phyloP scores from a whole-genome alignment of 2,797 vertebrate genomes.

The Erethizon dorsatum region DNA sequence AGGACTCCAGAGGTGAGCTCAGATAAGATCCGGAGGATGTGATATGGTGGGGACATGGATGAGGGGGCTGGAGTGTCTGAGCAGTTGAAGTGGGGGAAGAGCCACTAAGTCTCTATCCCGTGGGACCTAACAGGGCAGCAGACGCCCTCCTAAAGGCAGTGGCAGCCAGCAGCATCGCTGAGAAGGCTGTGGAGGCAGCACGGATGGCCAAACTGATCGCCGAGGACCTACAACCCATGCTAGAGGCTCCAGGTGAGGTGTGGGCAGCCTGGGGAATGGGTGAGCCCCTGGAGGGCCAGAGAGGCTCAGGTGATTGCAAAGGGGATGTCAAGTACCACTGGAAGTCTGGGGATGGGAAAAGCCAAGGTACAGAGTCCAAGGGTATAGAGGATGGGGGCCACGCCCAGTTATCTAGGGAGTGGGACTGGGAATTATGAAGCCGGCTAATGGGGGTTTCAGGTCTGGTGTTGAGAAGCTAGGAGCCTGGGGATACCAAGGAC shows the following conservation, averaged over 20 bases:
- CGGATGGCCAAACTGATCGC: constrained; percentile 88
- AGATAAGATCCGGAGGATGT: neutral
- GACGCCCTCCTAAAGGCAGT: constrained; percentile 89
- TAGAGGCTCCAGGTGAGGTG: constrained; percentile 87
- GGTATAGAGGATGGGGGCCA: neutral
- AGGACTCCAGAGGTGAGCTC: constrained; percentile 5
- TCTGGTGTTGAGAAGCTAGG: neutral
- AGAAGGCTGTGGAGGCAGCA: constrained; percentile 89
- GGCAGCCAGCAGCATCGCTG: constrained; percentile 86
- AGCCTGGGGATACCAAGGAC: neutral
- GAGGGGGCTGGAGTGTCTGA: neutral
- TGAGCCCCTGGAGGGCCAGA: neutral
- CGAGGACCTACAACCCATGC: constrained; percentile 88
- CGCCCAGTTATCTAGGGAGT: neutral
- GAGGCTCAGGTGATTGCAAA: neutral
- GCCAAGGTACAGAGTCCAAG: neutral
- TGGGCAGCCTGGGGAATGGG: neutral
- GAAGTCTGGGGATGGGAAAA: neutral
- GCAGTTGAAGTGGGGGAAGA: neutral
- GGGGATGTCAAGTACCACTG: neutral
- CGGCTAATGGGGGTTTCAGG: neutral
- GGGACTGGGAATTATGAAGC: neutral
- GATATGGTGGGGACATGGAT: neutral
- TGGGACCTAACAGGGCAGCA: constrained; percentile 85
- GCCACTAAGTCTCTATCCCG: constrained; percentile 51